Conservation (phyloP, 2,113 vertebrate genomes). For the Gorsachius goisagi region DNA sequence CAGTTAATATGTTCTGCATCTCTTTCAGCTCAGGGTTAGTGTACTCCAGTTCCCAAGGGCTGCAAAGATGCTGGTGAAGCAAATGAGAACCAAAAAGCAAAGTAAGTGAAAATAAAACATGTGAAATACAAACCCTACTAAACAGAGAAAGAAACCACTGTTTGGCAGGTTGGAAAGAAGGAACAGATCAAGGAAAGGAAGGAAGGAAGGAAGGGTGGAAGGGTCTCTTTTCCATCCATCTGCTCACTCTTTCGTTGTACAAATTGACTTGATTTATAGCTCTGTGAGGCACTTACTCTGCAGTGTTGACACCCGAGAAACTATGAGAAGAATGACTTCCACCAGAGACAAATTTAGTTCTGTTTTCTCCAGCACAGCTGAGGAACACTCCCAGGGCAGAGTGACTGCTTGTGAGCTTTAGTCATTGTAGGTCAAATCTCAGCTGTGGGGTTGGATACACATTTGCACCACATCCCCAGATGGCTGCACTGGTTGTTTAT, state of each 20-base stretch:
- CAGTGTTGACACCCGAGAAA: neutral
- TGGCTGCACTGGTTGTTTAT: neutral
- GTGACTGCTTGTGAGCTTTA: neutral
- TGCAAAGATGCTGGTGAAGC: neutral
- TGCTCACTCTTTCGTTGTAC: neutral
- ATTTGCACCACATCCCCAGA: neutral
- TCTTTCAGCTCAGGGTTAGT: neutral
- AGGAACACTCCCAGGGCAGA: neutral
- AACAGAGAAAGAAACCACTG: neutral
- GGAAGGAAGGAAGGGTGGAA: neutral
- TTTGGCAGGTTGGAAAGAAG: neutral
- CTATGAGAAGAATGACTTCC: neutral
- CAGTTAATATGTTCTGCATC: neutral
- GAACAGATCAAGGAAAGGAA: neutral
- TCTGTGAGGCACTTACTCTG: neutral
- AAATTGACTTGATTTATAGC: slow-evolving; percentile 17
- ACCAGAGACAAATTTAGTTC: neutral
- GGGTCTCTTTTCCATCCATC: neutral
- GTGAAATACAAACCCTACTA: neutral
- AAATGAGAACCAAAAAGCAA: neutral
- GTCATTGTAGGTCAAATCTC: neutral
- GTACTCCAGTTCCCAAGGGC: neutral
- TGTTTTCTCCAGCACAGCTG: neutral
- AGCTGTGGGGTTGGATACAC: neutral
- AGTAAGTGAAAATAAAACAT: neutral